These are phyloP conservation scores for Anas flavirostris DNA, from an alignment of 2,797 vertebrate genomes.

Conservation along the genomic window DNA sequence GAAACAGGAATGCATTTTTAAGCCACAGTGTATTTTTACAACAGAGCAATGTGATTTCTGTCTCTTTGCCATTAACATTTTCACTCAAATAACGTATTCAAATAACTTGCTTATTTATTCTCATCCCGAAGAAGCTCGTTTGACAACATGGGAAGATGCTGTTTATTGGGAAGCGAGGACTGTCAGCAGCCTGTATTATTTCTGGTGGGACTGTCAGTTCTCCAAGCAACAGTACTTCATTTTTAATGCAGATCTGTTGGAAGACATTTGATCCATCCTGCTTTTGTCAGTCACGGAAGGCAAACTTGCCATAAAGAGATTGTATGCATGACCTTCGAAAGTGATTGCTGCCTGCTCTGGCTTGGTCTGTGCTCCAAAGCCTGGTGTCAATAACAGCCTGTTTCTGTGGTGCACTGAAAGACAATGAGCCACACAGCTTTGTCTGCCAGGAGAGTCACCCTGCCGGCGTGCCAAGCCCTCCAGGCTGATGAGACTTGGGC, in stretches of 20 bases:
- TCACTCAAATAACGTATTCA: not conserved
- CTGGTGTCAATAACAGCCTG: not conserved
- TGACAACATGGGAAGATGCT: not conserved
- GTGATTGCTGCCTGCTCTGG: not conserved
- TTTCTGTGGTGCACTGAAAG: not conserved
- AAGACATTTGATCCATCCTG: constrained; percentile 3
- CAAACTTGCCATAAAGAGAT: not conserved
- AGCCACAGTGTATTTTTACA: not conserved
- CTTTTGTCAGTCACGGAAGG: constrained; percentile 5
- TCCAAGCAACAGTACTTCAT: constrained; percentile 38
- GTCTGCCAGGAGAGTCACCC: not conserved
- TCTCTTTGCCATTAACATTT: not conserved
- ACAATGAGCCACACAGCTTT: not conserved
- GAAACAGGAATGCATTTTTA: not conserved
- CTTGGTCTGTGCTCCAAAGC: not conserved
- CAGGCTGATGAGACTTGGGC: not conserved
- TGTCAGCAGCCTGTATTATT: constrained; percentile 45
- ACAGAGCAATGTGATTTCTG: not conserved
- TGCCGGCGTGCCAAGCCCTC: not conserved
- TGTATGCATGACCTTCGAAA: not conserved
- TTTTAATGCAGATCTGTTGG: constrained; percentile 28
- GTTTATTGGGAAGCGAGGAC: constrained; percentile 26
- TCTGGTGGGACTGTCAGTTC: constrained; percentile 45
- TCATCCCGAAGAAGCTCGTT: not conserved
- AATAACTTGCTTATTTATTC: constrained; percentile 9